A percentile compares a stretch with the other conserved stretches of the same genome.
Conservation (phyloP, 1,140 invertebrate species). For the Hormaphis cornu region DNA sequence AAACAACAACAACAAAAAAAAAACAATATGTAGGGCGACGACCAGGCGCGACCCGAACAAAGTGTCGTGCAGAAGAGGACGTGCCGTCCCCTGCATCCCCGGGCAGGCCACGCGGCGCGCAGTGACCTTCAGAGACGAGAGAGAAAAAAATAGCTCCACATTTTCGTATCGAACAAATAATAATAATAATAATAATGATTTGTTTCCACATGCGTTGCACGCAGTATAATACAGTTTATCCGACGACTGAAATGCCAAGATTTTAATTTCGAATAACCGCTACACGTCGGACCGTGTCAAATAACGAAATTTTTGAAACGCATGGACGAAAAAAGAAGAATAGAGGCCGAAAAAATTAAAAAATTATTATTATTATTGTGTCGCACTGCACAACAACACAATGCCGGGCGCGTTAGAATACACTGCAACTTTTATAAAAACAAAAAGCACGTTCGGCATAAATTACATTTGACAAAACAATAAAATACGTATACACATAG, state of each 20-base stretch:
- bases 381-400: not conserved
- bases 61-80: not conserved
- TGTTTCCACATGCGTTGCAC: too few relatives aligned
- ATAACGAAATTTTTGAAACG: not conserved
- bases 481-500: not conserved
- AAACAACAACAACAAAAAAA: too few relatives aligned
- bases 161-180: too few relatives aligned
- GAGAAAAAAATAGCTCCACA: too few relatives aligned
- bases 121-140: too few relatives aligned
- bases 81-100: not conserved
- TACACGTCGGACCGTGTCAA: slow-evolving; percentile 10
- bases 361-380: slow-evolving; percentile 23
- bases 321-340: not conserved
- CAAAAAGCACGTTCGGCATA: slow-evolving; percentile 4
- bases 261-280: not conserved
- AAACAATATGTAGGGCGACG: too few relatives aligned
- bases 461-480: not conserved
- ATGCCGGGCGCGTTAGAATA: slow-evolving; percentile 39
- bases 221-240: too few relatives aligned
- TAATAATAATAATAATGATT: too few relatives aligned
- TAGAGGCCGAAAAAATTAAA: not conserved
- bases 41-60: not conserved
- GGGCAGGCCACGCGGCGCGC: too few relatives aligned
- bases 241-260: not conserved
- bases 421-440: slow-evolving; percentile 3